Evolutionary conservation across 2,797 vertebrate species (phyloP).

Genomic region (Streptopelia turtur): DNA sequence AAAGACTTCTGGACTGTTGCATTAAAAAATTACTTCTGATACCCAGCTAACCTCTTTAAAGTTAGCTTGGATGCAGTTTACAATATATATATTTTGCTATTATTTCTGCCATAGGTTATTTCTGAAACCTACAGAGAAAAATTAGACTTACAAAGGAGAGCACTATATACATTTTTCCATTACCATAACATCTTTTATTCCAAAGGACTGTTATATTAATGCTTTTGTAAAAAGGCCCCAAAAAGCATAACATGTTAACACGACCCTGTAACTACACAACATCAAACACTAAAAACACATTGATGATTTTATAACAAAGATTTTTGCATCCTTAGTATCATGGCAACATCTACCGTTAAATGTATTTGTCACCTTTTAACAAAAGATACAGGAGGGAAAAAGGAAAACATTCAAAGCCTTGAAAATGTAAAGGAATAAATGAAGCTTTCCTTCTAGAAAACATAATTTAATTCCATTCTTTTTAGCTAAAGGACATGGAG

Average conservation of each 20-base stretch:
- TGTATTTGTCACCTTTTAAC: not conserved
- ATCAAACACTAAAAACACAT: not conserved
- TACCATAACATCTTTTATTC: not conserved
- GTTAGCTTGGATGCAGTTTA: not conserved
- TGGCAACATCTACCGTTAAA: not conserved
- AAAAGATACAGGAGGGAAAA: fast-evolving
- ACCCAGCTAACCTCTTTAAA: not conserved
- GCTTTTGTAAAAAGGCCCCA: not conserved
- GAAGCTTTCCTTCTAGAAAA: not conserved
- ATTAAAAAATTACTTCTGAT: not conserved
- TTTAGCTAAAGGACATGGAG: not conserved
- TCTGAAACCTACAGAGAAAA: not conserved
- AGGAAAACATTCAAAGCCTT: not conserved
- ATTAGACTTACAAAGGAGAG: not conserved
- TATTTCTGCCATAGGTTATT: not conserved
- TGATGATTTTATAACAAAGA: not conserved
- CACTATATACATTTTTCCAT: not conserved
- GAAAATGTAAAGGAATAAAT: not conserved
- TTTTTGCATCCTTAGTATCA: not conserved
- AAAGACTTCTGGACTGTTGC: not conserved
- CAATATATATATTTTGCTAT: not conserved
- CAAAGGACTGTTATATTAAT: not conserved
- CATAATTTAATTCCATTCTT: not conserved
- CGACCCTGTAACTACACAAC: not conserved
- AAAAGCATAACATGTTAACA: not conserved